Base-by-base conservation (phyloP, 2,113 vertebrate species). In the Crotalus viridis region DNA sequence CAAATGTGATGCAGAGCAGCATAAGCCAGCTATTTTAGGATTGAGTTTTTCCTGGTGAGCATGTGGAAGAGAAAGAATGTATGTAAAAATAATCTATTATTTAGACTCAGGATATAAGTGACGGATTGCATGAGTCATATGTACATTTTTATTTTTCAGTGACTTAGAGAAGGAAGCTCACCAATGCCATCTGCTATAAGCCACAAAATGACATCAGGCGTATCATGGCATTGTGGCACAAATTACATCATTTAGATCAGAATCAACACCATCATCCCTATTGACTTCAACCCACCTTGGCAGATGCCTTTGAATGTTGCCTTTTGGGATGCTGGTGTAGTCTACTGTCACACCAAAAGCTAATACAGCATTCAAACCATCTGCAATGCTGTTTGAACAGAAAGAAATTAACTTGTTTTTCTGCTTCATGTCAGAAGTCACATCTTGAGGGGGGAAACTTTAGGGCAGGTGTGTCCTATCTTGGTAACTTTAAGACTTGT, bases 31-130 rank as follows among this genome's bases (percentile, higher is more conserved):
- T 15, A 1, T 94, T 95, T 95, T 92, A 15, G 90, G 69, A 52
- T 55, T 28, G 21, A 9, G 59, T 92, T 90, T 94, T 87, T 91
- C 89, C 59, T 94, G 95, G 52, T 2, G 81, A 92, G 17, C 19
- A 74, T 85, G 43, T 89, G 43, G 17, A 39, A 81, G 17, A 81
- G 69, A 81, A 81, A 85, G 28, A 54, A 33, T 10, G 6, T 59
- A 46, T 88, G 19, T 69, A 61, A 87, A 87, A 69, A 89, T 10
- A 33, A 6, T 12, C 19, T 89, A 10, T 86, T 51, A 24, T 74
- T 56, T 55, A 56, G 22, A 21, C 12, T 46, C n/a, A 26, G 43
- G 3, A 33, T 92, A 54, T 87, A 90, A 56, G 24, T 33, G 24
- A 39, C 5, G 19, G 28, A 39, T 15, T 52, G 15, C 2, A n/a